Evolutionary conservation across 2,797 vertebrate species (phyloP).

Genomic region (Lepus oiostolus): DNA sequence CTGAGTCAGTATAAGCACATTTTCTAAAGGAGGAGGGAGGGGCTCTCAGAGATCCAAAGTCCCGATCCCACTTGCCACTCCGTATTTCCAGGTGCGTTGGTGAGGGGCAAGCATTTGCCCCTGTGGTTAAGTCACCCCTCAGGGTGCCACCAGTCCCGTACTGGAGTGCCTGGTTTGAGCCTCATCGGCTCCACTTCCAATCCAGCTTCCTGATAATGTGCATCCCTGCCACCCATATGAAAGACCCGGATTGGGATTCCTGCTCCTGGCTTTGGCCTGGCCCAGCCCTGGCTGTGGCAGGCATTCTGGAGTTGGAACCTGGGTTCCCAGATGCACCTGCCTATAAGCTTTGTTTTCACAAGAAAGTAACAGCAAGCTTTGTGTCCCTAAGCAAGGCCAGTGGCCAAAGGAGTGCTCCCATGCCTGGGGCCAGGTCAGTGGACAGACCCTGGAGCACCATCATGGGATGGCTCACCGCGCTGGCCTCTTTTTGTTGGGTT

Average conservation of each 20-base stretch:
- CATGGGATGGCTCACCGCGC: not conserved
- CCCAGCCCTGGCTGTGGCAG: too few species aligned
- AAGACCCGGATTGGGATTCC: too few species aligned
- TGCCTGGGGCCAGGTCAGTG: not conserved
- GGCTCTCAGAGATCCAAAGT: not conserved
- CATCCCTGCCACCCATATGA: too few species aligned
- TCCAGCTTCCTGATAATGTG: too few species aligned
- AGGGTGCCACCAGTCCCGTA: too few species aligned
- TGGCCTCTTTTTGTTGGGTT: not conserved
- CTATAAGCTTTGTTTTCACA: not conserved
- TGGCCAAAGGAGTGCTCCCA: not conserved
- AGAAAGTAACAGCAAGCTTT: not conserved
- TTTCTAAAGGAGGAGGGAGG: not conserved
- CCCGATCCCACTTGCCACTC: too few species aligned
- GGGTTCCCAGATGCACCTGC: not conserved
- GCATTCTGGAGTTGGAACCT: not conserved
- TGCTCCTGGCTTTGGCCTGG: too few species aligned
- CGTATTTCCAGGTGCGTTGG: too few species aligned
- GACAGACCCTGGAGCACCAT: not conserved
- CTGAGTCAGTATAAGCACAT: not conserved
- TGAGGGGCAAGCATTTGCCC: not conserved
- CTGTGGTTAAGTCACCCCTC: too few species aligned
- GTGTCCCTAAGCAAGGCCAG: fast-evolving
- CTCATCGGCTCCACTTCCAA: too few species aligned
- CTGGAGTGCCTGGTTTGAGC: too few species aligned